Conservation (phyloP, 1,140 invertebrate species). For the Drosophila nasuta region DNA sequence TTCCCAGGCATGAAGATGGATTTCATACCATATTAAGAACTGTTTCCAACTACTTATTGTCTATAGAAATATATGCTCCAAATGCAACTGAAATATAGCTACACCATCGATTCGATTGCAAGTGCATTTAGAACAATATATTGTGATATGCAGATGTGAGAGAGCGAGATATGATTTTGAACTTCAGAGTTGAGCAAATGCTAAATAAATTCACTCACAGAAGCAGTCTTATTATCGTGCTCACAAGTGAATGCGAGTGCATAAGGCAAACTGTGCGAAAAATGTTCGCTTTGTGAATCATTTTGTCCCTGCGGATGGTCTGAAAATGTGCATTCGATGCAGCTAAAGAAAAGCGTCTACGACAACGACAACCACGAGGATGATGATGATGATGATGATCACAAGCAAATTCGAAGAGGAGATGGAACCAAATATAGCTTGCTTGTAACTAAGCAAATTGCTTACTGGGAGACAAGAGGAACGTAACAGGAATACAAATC, state of each 20-base stretch:
- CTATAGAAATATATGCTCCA: too few species aligned
- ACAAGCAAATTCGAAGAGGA: background rate
- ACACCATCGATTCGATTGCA: too few species aligned
- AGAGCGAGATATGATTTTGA: slow-evolving; percentile 20
- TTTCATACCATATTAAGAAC: background rate
- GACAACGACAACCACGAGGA: slow-evolving; percentile 23
- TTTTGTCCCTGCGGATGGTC: slow-evolving; percentile 49
- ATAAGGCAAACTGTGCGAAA: slow-evolving; percentile 69
- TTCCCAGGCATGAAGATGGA: background rate
- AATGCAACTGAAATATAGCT: background rate
- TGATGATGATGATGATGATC: slow-evolving; percentile 1
- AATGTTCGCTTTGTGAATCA: slow-evolving; percentile 69
- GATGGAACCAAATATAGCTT: slow-evolving; percentile 14
- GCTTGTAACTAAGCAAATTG: slow-evolving; percentile 32
- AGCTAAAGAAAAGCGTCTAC: slow-evolving; percentile 13
- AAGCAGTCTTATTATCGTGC: slow-evolving; percentile 47
- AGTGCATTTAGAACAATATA: background rate
- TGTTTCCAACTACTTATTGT: background rate
- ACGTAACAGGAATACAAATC: slow-evolving; percentile 41
- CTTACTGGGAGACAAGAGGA: slow-evolving; percentile 8
- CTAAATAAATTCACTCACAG: slow-evolving; percentile 55
- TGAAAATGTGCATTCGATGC: slow-evolving; percentile 53
- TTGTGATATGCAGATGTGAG: background rate
- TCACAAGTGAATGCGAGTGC: slow-evolving; percentile 39
- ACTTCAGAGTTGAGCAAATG: slow-evolving; percentile 25